phyloP scores from a whole-genome alignment of 2,113 vertebrate genomes.

The Microtus richardsoni region DNA sequence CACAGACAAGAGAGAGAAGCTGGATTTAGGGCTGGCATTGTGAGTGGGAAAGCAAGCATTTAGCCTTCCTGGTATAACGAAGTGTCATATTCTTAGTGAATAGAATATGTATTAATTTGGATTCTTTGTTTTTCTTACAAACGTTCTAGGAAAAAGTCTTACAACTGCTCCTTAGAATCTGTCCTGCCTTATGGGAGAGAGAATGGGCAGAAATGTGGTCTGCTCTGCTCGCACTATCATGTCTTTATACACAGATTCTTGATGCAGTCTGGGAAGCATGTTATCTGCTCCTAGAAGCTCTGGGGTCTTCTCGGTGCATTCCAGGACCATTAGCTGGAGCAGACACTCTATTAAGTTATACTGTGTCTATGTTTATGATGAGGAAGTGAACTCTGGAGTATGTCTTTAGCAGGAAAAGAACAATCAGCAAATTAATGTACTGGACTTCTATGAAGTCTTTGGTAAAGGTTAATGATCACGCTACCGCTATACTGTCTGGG shows the following conservation, averaged over 20 bases:
- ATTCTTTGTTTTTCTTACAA: constrained; percentile 46
- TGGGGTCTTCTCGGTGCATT: constrained; percentile 42
- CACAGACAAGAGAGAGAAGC: background rate
- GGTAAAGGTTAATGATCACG: constrained; percentile 72
- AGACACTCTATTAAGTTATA: constrained; percentile 68
- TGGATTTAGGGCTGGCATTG: background rate
- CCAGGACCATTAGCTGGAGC: constrained; percentile 23
- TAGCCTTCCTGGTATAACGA: background rate
- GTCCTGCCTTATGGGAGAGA: background rate
- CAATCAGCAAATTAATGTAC: constrained; percentile 73
- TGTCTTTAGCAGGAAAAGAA: constrained; percentile 65
- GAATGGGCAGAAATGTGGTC: background rate
- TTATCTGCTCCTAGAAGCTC: background rate
- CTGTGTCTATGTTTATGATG: constrained; percentile 70
- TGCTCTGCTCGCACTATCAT: background rate
- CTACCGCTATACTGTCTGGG: constrained; percentile 17
- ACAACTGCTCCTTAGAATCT: background rate
- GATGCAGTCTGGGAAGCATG: background rate
- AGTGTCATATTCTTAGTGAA: background rate
- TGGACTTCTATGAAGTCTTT: constrained; percentile 59
- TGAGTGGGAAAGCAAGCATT: background rate
- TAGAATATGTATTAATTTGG: background rate
- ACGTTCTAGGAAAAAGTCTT: background rate
- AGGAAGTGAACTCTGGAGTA: constrained; percentile 71
- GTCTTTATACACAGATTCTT: background rate